phyloP scores from a whole-genome alignment of 2,113 vertebrate genomes.

The Spilogale gracilis region DNA sequence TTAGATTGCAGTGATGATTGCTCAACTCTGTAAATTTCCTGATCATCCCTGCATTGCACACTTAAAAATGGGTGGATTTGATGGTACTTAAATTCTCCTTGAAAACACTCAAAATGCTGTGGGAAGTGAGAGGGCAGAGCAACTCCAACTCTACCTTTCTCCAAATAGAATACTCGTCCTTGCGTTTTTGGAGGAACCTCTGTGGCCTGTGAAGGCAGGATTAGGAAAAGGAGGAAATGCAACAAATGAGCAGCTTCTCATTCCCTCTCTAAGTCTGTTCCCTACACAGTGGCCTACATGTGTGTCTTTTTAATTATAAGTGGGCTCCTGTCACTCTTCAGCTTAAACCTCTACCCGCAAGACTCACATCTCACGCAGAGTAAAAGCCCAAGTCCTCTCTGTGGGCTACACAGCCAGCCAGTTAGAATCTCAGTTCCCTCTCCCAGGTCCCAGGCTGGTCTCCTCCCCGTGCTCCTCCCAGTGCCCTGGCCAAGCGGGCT shows the following conservation, averaged over 20 bases:
- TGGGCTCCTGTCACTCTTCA: neutral
- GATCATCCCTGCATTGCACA: too few species aligned
- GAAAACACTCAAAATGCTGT: neutral
- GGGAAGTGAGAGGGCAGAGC: neutral
- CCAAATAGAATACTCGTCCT: neutral
- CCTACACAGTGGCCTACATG: neutral
- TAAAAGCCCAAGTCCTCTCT: neutral
- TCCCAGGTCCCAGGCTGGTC: neutral
- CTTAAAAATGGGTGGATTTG: neutral
- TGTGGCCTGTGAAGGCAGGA: neutral
- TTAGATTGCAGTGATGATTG: neutral
- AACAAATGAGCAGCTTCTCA: too few species aligned
- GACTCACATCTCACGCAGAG: neutral
- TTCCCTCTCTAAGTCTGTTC: neutral
- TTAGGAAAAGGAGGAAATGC: neutral
- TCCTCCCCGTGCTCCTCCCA: neutral
- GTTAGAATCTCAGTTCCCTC: neutral
- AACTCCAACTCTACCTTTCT: neutral
- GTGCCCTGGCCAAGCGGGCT: neutral
- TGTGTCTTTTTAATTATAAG: neutral
- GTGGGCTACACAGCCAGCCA: rapidly evolving
- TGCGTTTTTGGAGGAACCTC: neutral
- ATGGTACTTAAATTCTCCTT: neutral
- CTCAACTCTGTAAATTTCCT: neutral
- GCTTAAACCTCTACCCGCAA: neutral